phyloP scores from a whole-genome alignment of 2,797 vertebrate genomes.

The Anisognathus igniventris region DNA sequence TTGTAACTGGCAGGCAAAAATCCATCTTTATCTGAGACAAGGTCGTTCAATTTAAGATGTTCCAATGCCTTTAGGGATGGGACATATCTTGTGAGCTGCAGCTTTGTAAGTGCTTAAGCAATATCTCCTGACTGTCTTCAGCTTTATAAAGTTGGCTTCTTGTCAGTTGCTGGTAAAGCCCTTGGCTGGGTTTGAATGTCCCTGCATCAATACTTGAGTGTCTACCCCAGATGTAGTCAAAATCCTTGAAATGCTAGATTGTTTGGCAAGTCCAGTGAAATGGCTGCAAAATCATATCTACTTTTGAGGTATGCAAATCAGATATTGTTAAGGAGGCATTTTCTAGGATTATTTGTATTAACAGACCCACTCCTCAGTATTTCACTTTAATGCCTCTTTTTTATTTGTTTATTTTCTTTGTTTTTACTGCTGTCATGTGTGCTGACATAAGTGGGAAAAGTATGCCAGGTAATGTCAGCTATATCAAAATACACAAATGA shows the following conservation, averaged over 20 bases:
- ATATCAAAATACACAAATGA: slow-evolving; percentile 22
- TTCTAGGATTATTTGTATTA: slow-evolving; percentile 17
- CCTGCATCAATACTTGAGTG: background rate
- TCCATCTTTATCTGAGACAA: background rate
- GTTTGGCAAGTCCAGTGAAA: background rate
- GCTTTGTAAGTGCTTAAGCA: background rate
- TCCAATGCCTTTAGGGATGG: background rate
- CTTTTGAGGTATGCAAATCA: background rate
- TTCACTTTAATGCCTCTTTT: slow-evolving; percentile 68
- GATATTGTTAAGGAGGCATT: slow-evolving; percentile 17
- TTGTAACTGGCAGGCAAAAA: background rate
- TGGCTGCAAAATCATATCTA: background rate
- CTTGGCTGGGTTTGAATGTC: background rate
- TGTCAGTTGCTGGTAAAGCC: background rate
- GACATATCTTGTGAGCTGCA: background rate
- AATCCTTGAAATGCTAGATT: background rate
- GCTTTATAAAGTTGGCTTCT: background rate
- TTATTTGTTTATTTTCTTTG: slow-evolving; percentile 75
- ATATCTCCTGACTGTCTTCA: background rate
- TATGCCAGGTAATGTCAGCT: slow-evolving; percentile 78
- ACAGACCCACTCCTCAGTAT: slow-evolving; percentile 12
- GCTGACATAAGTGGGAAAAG: slow-evolving; percentile 77
- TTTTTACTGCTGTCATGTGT: slow-evolving; percentile 77
- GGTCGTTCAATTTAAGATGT: background rate
- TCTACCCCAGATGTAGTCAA: background rate